phyloP scores from a whole-genome alignment of 2,113 vertebrate species.

The Pseudonaja textilis region DNA sequence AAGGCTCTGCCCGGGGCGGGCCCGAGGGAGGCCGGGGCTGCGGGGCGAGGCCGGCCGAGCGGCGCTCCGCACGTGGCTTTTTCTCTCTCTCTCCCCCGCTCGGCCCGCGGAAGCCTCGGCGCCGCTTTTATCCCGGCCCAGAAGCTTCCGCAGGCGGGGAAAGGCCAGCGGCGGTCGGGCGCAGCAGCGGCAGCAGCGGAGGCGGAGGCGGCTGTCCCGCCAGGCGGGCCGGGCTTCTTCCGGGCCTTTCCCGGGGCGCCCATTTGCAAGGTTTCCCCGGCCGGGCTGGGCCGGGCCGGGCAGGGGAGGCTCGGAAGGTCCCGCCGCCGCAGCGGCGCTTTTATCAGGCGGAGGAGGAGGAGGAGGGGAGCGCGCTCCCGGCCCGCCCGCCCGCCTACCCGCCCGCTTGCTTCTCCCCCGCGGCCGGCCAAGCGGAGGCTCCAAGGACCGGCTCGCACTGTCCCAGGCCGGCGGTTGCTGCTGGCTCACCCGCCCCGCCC shows the following conservation, averaged over 20 bases:
- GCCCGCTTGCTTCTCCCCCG: background rate
- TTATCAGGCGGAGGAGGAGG: background rate
- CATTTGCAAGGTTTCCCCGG: background rate
- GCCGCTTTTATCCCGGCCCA: background rate
- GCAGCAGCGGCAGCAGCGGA: no score
- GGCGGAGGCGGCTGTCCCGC: background rate
- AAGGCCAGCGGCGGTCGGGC: no score
- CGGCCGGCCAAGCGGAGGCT: background rate
- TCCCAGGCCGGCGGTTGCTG: background rate
- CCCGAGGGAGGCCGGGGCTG: background rate
- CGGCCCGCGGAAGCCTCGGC: conserved; percentile 2
- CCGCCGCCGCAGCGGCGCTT: background rate
- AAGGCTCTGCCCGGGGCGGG: fast-evolving
- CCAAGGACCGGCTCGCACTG: background rate
- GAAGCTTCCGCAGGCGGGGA: background rate
- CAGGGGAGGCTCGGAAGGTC: background rate
- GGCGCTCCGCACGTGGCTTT: background rate
- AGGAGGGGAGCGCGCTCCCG: background rate
- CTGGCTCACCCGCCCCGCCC: background rate
- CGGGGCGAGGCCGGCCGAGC: background rate
- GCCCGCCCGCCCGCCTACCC: background rate
- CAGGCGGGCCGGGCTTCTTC: no score
- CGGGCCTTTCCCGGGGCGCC: background rate
- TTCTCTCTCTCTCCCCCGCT: no score
- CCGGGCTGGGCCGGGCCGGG: background rate